A percentile compares a stretch with the other conserved stretches of the same genome.
These are phyloP conservation scores for Gallinago solitaria DNA, from an alignment of 2,797 vertebrate species.

Conservation along the genomic window DNA sequence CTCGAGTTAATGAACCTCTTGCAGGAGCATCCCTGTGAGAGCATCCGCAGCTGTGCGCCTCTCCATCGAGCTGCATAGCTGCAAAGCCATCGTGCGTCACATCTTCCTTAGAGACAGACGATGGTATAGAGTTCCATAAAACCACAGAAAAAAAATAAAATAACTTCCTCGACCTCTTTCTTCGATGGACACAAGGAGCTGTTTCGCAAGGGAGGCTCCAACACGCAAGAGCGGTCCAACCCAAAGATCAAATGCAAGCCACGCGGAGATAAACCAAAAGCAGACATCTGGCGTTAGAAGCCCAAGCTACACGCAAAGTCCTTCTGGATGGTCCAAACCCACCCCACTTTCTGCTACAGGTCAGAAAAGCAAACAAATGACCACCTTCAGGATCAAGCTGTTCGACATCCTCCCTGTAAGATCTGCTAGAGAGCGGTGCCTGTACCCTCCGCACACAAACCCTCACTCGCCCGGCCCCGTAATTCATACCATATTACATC, in stretches of 20 bases:
- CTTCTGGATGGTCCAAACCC: background rate
- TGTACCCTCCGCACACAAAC: background rate
- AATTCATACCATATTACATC: background rate
- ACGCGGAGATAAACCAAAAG: background rate
- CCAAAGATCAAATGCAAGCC: background rate
- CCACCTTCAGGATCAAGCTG: background rate
- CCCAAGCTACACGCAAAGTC: background rate
- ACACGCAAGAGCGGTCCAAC: background rate
- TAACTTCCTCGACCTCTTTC: background rate
- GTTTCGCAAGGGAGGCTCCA: background rate
- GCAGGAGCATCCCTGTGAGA: background rate
- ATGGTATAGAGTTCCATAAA: background rate
- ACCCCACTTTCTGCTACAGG: background rate
- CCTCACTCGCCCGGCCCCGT: background rate
- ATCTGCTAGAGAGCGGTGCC: background rate
- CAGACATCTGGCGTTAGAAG: background rate
- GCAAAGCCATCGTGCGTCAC: slow-evolving; percentile 44
- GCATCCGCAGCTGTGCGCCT: background rate
- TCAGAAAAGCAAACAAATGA: background rate
- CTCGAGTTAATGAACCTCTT: background rate
- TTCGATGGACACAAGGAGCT: background rate
- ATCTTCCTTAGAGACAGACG: slow-evolving; percentile 48
- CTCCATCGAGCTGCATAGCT: slow-evolving; percentile 29
- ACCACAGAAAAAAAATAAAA: slow-evolving; percentile 8
- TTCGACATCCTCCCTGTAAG: background rate